These are phyloP conservation scores for Pandemis cinnamomeana DNA, from an alignment of 2,888 invertebrate species.

Conservation along the genomic window DNA sequence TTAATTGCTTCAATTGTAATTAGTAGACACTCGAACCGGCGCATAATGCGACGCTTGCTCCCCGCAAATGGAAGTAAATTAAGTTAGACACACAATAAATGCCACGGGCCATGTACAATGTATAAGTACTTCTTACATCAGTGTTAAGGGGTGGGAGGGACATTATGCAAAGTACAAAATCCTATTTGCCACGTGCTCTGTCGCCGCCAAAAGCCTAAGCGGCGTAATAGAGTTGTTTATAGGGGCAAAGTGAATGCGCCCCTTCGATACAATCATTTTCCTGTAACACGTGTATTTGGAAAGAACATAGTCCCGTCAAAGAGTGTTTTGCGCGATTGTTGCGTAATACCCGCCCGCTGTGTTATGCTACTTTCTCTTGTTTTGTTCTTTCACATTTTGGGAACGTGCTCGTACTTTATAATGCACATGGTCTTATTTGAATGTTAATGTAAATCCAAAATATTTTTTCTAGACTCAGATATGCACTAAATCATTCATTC, in stretches of 20 bases:
- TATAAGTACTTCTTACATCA: conserved; percentile 45
- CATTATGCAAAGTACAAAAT: conserved; percentile 75
- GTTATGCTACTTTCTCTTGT: conserved; percentile 6
- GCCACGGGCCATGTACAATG: conserved; percentile 45
- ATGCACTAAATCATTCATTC: too few species aligned
- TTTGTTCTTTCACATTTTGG: not conserved
- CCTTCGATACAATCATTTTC: conserved; percentile 57
- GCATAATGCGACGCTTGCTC: conserved; percentile 16
- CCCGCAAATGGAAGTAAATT: conserved; percentile 27
- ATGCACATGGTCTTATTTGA: not conserved
- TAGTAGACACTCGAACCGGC: conserved; percentile 31
- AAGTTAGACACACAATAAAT: conserved; percentile 45
- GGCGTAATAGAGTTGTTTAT: conserved; percentile 70
- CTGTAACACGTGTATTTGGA: conserved; percentile 45
- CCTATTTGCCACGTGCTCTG: conserved; percentile 63
- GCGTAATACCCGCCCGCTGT: conserved; percentile 7
- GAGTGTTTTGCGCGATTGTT: conserved; percentile 13
- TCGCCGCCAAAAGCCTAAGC: conserved; percentile 57
- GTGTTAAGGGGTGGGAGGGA: conserved; percentile 52
- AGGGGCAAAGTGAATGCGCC: conserved; percentile 61
- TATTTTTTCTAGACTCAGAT: too few species aligned
- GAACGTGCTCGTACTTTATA: not conserved
- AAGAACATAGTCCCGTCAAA: conserved; percentile 32
- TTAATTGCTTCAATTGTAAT: conserved; percentile 41
- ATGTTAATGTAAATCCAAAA: not conserved